Conservation (phyloP, 2,888 invertebrate species). For the Amphipyra berbera region DNA sequence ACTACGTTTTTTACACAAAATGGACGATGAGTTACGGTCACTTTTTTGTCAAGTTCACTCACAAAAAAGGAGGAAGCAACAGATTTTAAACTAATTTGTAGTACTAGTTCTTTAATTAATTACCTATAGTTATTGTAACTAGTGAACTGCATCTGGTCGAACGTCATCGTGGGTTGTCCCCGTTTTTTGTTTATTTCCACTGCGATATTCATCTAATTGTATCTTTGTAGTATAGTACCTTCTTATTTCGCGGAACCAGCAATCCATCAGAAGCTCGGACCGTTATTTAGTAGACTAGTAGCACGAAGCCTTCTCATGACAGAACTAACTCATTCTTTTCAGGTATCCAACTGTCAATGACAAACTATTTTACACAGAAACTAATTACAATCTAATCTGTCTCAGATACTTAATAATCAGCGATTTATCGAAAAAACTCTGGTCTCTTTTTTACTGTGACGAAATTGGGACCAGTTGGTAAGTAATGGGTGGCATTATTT, state of each 20-base stretch:
- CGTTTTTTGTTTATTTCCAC: slow-evolving; percentile 4
- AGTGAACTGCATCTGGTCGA: slow-evolving; percentile 17
- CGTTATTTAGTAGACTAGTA: too few relatives aligned
- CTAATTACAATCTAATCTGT: slow-evolving; percentile 14
- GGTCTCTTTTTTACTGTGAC: not conserved
- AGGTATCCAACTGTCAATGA: slow-evolving; percentile 12
- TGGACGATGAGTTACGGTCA: slow-evolving; percentile 45
- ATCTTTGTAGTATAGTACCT: too few relatives aligned
- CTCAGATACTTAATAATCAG: slow-evolving; percentile 13
- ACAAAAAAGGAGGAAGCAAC: slow-evolving; percentile 57
- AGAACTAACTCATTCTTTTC: not conserved
- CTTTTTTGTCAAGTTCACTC: slow-evolving; percentile 41
- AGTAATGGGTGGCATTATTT: not conserved
- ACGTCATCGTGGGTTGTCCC: not conserved
- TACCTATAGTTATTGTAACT: slow-evolving; percentile 22
- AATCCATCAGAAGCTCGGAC: too few relatives aligned
- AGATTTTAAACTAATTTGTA: slow-evolving; percentile 35
- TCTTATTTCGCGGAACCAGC: too few relatives aligned
- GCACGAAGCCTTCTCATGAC: too few relatives aligned
- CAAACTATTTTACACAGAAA: not conserved
- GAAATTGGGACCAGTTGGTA: not conserved
- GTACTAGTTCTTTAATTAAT: slow-evolving; percentile 30
- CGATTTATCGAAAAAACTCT: not conserved
- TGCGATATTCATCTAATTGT: not conserved
- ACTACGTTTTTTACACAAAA: slow-evolving; percentile 41